phyloP scores from a whole-genome alignment of 1,140 invertebrate genomes.

The Aphelenchoides avenae region DNA sequence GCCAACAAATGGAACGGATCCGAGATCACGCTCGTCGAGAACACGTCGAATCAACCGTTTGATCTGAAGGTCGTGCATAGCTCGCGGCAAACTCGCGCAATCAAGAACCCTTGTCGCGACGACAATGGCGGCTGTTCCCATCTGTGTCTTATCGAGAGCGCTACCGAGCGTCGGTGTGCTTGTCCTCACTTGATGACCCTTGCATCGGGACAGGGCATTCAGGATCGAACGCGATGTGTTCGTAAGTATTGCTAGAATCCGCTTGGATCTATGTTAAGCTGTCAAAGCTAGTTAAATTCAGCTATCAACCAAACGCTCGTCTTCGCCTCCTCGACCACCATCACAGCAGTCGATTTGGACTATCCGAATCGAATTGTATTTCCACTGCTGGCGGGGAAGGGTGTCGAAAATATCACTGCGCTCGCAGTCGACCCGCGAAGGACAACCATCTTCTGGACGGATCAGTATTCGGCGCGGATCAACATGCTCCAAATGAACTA shows the following conservation, averaged over 20 bases:
- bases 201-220: not conserved
- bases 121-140: conserved; percentile 69
- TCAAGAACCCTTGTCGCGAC: conserved; percentile 64
- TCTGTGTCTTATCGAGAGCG: conserved; percentile 66
- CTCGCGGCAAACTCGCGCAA: conserved; percentile 67
- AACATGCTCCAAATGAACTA: conserved; percentile 1
- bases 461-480: conserved; percentile 7
- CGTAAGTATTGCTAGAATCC: conserved; percentile 9
- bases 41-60: conserved; percentile 70
- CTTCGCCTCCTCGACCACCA: conserved; percentile 18
- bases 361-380: conserved; percentile 22
- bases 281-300: conserved; percentile 6
- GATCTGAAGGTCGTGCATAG: conserved; percentile 78
- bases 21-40: conserved; percentile 64
- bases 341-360: conserved; percentile 19
- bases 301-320: conserved; percentile 24
- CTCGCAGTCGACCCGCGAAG: conserved; percentile 6
- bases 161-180: conserved; percentile 11
- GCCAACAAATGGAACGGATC: conserved; percentile 70
- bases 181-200: conserved; percentile 23
- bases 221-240: conserved; percentile 12
- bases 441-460: conserved; percentile 18
- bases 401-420: conserved; percentile 12
- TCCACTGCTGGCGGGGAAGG: conserved; percentile 14
- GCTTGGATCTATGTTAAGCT: too few relatives aligned